phyloP scores from a whole-genome alignment of 2,113 vertebrate species.

The Lepus europaeus region DNA sequence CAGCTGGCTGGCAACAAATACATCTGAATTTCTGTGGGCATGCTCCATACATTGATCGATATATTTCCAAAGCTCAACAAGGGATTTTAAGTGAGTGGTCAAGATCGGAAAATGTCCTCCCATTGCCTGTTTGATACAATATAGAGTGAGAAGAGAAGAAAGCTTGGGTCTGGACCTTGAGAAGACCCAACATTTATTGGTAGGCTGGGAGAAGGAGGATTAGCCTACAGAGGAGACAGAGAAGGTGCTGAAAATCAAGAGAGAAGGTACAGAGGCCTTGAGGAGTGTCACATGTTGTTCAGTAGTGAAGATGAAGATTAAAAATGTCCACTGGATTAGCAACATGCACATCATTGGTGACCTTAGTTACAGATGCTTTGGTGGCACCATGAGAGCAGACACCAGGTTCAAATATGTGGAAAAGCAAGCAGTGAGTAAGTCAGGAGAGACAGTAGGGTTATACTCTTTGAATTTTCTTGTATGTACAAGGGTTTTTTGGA shows the following conservation, averaged over 20 bases:
- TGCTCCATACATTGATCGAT: not conserved
- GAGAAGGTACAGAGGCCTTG: rapidly evolving
- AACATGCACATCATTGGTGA: not conserved
- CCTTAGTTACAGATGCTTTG: not conserved
- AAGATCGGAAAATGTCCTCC: not conserved
- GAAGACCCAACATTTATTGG: not conserved
- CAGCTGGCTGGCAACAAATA: not conserved
- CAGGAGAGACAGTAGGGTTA: not conserved
- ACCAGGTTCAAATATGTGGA: not conserved
- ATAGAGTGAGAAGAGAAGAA: not conserved
- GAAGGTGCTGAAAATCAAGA: not conserved
- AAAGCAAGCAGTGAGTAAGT: not conserved
- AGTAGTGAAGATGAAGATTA: not conserved
- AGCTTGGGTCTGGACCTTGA: not conserved
- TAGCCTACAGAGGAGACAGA: not conserved
- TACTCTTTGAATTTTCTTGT: not conserved
- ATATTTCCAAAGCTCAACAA: not conserved
- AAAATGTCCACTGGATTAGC: not conserved
- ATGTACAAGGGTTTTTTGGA: not conserved
- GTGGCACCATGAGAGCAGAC: not conserved
- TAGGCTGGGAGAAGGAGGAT: not conserved
- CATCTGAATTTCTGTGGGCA: not conserved
- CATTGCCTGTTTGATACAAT: too few species aligned
- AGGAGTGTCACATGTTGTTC: rapidly evolving
- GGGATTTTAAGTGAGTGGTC: not conserved